These are phyloP conservation scores for Mormyrus hasselquistii DNA, from an alignment of 2,797 vertebrate species.

Conservation along the genomic window DNA sequence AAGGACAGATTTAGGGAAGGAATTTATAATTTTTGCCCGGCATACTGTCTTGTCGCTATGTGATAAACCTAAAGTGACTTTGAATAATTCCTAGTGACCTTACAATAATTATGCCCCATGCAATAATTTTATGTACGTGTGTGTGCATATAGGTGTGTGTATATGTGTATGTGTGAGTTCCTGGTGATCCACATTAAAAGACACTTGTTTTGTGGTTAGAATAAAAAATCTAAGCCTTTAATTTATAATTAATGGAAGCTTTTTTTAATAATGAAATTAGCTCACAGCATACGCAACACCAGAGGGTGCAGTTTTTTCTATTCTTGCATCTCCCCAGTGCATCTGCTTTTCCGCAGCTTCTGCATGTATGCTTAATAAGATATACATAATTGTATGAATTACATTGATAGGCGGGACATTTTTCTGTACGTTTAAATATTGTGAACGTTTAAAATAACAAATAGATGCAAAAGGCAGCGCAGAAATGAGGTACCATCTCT, in stretches of 20 bases:
- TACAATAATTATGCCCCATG: slow-evolving; percentile 89
- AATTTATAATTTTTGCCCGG: slow-evolving; percentile 98
- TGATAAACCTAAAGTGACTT: slow-evolving; percentile 98
- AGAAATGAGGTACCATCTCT: background rate
- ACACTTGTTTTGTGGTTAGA: slow-evolving; percentile 68
- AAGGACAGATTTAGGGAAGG: slow-evolving; percentile 98
- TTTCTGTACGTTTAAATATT: background rate
- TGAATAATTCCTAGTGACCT: slow-evolving; percentile 98
- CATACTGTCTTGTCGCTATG: slow-evolving; percentile 91
- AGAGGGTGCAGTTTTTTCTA: slow-evolving; percentile 46
- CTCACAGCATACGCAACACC: slow-evolving; percentile 57
- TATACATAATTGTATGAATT: background rate
- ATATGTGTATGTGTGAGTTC: slow-evolving; percentile 63
- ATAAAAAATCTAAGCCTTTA: slow-evolving; percentile 48
- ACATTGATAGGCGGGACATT: background rate
- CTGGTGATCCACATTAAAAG: slow-evolving; percentile 70
- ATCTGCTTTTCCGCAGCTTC: background rate
- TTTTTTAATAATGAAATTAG: slow-evolving; percentile 54
- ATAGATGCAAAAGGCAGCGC: background rate
- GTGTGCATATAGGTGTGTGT: slow-evolving; percentile 81
- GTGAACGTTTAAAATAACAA: background rate
- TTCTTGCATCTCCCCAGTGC: slow-evolving; percentile 38
- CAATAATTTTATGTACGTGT: slow-evolving; percentile 86
- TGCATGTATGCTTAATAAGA: background rate
- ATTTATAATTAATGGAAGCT: slow-evolving; percentile 67